phyloP scores from a whole-genome alignment of 2,888 invertebrate species.

The Caenorhabditis angaria region DNA sequence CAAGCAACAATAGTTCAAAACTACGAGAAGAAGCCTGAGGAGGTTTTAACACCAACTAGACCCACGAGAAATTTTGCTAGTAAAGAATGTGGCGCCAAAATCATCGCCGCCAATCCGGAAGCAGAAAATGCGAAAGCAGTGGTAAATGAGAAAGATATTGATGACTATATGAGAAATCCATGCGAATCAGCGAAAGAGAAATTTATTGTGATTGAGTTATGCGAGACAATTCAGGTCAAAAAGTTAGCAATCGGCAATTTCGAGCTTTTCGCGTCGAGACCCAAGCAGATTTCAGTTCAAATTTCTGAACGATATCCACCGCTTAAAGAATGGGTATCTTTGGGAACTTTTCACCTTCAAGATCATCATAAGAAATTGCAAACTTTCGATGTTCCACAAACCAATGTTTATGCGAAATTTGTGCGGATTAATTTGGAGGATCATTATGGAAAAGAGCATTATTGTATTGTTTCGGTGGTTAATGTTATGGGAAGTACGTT shows the following conservation, averaged over 20 bases:
- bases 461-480: slow-evolving; percentile 94
- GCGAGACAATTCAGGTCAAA: slow-evolving; percentile 91
- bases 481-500: slow-evolving; percentile 88
- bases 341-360: slow-evolving; percentile 42
- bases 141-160: slow-evolving; percentile 78
- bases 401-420: slow-evolving; percentile 83
- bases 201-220: slow-evolving; percentile 90
- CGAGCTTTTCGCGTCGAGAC: slow-evolving; percentile 95
- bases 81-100: slow-evolving; percentile 95
- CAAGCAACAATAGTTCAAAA: too few species aligned
- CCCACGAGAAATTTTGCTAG: slow-evolving; percentile 79
- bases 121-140: slow-evolving; percentile 84
- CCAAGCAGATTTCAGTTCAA: slow-evolving; percentile 79
- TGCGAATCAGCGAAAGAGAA: slow-evolving; percentile 79
- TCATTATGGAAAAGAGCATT: slow-evolving; percentile 95
- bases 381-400: slow-evolving; percentile 75
- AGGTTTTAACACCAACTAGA: slow-evolving; percentile 16
- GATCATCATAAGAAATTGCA: slow-evolving; percentile 57
- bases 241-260: slow-evolving; percentile 91
- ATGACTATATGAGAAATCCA: slow-evolving; percentile 97
- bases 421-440: slow-evolving; percentile 85
- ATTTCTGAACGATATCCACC: slow-evolving; percentile 84
- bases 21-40: slow-evolving; percentile 10
- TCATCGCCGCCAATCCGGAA: slow-evolving; percentile 90
- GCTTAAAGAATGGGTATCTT: slow-evolving; percentile 29